These are phyloP conservation scores for Potamilus streckersoni DNA, from an alignment of 1,140 invertebrate species.

Conservation along the genomic window DNA sequence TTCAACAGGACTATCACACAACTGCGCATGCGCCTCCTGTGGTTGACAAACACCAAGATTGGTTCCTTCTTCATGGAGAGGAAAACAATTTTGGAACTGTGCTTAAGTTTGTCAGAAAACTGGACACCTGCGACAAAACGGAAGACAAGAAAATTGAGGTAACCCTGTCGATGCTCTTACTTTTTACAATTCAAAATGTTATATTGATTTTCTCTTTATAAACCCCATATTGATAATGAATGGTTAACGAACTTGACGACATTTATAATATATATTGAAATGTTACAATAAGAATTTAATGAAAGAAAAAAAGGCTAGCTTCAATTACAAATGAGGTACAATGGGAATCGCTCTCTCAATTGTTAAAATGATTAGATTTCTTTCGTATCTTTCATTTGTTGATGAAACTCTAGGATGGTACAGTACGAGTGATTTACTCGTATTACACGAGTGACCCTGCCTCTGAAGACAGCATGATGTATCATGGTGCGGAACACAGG, in stretches of 20 bases:
- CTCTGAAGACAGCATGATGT: conserved; percentile 11
- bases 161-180: background rate
- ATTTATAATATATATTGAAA: too few relatives aligned
- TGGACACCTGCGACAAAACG: conserved; percentile 12
- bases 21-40: conserved; percentile 1
- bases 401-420: conserved; percentile 15
- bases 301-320: too few relatives aligned
- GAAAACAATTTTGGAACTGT: conserved; percentile 14
- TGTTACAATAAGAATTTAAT: too few relatives aligned
- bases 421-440: conserved; percentile 17
- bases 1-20: conserved; percentile 14
- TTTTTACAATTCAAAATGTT: background rate
- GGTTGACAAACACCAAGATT: conserved; percentile 12
- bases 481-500: conserved; percentile 11
- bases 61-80: conserved; percentile 4
- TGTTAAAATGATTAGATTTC: too few relatives aligned
- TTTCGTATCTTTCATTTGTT: too few relatives aligned
- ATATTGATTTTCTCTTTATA: background rate
- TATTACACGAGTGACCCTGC: conserved; percentile 23
- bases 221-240: background rate
- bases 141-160: conserved; percentile 9
- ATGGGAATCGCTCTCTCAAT: too few relatives aligned
- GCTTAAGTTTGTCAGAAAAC: conserved; percentile 22
- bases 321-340: too few relatives aligned
- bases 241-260: background rate